Base-by-base conservation (phyloP, 2,888 invertebrate species). In the Clepsis dumicolana region DNA sequence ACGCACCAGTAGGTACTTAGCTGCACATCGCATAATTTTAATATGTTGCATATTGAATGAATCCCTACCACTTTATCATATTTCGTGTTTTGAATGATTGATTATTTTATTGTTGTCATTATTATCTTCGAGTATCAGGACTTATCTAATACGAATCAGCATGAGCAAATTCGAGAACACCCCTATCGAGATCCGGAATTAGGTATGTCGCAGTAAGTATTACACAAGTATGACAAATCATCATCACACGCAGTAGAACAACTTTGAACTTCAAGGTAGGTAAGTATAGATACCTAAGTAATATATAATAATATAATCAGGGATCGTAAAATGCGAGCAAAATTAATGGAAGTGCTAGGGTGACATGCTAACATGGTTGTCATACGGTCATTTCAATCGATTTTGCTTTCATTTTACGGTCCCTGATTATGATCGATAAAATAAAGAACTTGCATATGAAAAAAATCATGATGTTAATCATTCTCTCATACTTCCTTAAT, bases 111-210 rank as follows among this genome's bases (percentile, higher is more conserved):
- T 48, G 48, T 12, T 4, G 21, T 12, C 12, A 48, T 4, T 48
- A 48, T 48, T 48, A 48, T 48, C 52, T 25, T 24, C n/a, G 0
- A 52, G 24, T 25, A 21, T 48, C 21, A 12, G 21, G 8, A 18
- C 8, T 25, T 25, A 52, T 25, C 25, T n/a, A 14, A 52, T 44
- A 5, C n/a, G 14, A 27, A 52, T 52, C n/a, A n/a, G 2, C 50
- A 52, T 14, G 25, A 24, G 21, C 14, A 24, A 29, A 38, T 50
- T 59, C 57, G 56, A 64, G 48, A 65, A 52, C 21, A 59, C 8
- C 59, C 4, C 27, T 52, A 65, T 59, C 50, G 27, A 38, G 16
- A 38, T 52, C 38, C 25, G 16, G 25, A 21, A 16, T 16, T 35
- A 54, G 1, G 16, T 10, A 25, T 2, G 14, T 21, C 32, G 7